Evolutionary conservation across 2,113 vertebrate genomes (phyloP).

Genomic region (Hippoglossus stenolepis): DNA sequence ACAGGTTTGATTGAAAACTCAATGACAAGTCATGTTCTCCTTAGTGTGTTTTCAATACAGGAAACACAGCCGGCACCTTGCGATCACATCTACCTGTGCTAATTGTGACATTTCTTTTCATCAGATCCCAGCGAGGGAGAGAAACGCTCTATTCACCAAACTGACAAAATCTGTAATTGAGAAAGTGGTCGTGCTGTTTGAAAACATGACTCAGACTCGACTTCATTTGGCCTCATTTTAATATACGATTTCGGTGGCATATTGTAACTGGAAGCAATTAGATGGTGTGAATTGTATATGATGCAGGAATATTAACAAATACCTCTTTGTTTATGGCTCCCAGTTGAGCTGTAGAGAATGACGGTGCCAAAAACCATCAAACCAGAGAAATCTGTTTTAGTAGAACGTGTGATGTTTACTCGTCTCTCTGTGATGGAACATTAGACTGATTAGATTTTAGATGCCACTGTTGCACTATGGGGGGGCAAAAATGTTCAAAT

Average conservation of each 20-base stretch:
- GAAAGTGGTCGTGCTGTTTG: constrained; percentile 13
- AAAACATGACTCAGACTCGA: constrained; percentile 9
- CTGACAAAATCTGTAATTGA: constrained; percentile 33
- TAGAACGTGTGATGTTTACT: constrained; percentile 16
- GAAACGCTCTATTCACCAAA: background rate
- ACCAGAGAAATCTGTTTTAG: constrained; percentile 34
- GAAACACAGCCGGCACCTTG: constrained; percentile 2
- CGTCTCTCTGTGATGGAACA: constrained; percentile 11
- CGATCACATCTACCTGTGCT: constrained; percentile 20
- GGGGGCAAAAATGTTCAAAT: background rate
- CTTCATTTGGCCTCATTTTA: constrained; percentile 38
- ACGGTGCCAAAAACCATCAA: constrained; percentile 46
- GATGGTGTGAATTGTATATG: constrained; percentile 63
- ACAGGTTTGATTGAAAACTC: constrained; percentile 33
- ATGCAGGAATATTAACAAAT: constrained; percentile 52
- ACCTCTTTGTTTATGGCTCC: constrained; percentile 47
- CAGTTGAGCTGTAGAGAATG: constrained; percentile 32
- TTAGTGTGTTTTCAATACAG: constrained; percentile 10
- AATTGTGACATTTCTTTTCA: background rate
- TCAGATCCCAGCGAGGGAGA: background rate
- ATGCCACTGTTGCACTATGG: background rate
- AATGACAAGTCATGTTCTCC: constrained; percentile 29
- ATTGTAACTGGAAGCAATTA: constrained; percentile 64
- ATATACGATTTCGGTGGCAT: constrained; percentile 46
- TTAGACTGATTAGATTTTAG: constrained; percentile 30